A percentile compares a stretch with the other conserved stretches of the same genome.
phyloP scores from a whole-genome alignment of 1,140 invertebrate species.

The Polyergus mexicanus region DNA sequence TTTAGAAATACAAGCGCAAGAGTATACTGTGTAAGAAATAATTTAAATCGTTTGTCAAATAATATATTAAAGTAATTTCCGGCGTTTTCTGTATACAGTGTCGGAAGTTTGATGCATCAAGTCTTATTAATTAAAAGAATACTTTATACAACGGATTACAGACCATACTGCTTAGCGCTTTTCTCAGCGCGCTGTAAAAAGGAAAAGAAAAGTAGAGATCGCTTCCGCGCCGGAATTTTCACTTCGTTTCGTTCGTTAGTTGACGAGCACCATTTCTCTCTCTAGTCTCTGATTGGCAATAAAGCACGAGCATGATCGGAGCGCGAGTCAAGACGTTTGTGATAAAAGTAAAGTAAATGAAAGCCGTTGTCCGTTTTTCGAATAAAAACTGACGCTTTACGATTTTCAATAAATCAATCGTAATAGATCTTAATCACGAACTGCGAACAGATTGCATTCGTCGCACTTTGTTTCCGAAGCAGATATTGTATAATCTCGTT shows the following conservation, averaged over 20 bases:
- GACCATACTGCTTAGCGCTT: slow-evolving; percentile 1
- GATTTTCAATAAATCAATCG: slow-evolving; percentile 48
- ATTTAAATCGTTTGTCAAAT: background rate
- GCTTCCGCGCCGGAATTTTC: slow-evolving; percentile 54
- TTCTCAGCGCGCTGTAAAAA: background rate
- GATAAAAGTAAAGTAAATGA: slow-evolving; percentile 55
- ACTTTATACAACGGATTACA: slow-evolving; percentile 14
- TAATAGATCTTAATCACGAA: slow-evolving; percentile 31
- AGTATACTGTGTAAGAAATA: background rate
- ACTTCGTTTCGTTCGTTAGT: slow-evolving; percentile 57
- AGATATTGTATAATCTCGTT: background rate
- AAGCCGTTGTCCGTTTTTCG: slow-evolving; percentile 45
- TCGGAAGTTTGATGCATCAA: slow-evolving; percentile 3
- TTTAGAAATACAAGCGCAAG: background rate
- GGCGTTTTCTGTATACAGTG: background rate
- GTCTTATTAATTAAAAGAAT: slow-evolving; percentile 55
- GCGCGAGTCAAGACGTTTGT: slow-evolving; percentile 49
- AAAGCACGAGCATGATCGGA: slow-evolving; percentile 65
- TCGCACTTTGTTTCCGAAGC: background rate
- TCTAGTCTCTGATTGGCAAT: slow-evolving; percentile 69
- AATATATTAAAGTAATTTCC: background rate
- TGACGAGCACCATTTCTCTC: slow-evolving; percentile 60
- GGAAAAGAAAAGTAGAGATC: background rate
- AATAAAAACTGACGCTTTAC: slow-evolving; percentile 43
- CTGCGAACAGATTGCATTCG: background rate